phyloP scores from a whole-genome alignment of 2,888 invertebrate species.

The Lacanobia oleracea region DNA sequence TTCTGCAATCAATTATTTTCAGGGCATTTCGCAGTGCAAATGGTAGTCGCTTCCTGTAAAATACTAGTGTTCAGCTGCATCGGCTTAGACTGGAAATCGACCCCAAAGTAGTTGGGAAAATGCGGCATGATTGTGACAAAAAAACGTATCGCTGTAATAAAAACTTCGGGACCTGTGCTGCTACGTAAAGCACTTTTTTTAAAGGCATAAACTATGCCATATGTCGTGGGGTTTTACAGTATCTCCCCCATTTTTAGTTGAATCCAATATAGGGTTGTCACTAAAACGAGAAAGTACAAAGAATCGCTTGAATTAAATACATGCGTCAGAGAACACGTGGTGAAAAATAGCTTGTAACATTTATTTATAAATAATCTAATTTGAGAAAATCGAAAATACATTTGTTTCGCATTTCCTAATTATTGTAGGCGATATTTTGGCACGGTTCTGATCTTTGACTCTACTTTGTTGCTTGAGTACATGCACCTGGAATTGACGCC shows the following conservation, averaged over 20 bases:
- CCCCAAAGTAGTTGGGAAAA: neutral
- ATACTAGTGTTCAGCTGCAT: neutral
- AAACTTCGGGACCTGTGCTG: conserved; percentile 5
- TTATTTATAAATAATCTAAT: conserved; percentile 42
- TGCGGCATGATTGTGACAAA: neutral
- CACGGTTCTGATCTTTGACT: conserved; percentile 13
- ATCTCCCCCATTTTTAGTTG: conserved; percentile 35
- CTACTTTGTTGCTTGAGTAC: conserved; percentile 3
- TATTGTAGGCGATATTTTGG: conserved; percentile 39
- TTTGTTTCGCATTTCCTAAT: neutral
- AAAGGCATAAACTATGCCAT: conserved; percentile 35
- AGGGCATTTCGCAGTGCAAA: neutral
- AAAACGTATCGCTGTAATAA: conserved; percentile 21
- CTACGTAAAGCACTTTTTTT: conserved; percentile 45
- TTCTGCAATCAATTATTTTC: neutral
- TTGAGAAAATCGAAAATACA: conserved; percentile 26
- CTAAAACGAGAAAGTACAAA: neutral
- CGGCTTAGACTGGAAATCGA: neutral
- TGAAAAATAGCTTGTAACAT: conserved; percentile 21
- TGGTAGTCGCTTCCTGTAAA: neutral
- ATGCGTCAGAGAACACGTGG: neutral
- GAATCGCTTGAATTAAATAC: neutral
- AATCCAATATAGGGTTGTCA: conserved; percentile 32
- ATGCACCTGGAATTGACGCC: conserved; percentile 30
- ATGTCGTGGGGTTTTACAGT: conserved; percentile 44